Evolutionary conservation across 2,113 vertebrate species (phyloP).

Genomic region (Aldabrachelys gigantea): DNA sequence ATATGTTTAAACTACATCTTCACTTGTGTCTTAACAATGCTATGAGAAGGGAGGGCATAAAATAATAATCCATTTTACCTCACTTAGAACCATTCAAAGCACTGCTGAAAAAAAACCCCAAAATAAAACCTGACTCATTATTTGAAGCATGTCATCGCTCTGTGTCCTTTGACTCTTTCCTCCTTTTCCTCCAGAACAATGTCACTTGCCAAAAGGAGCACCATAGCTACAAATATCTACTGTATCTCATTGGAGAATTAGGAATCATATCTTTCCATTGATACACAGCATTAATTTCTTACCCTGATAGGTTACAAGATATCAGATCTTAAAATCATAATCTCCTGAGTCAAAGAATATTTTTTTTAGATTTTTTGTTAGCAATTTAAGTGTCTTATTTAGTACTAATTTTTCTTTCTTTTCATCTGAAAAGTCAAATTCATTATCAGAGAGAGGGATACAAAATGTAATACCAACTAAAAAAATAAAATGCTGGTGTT

Average conservation of each 20-base stretch:
- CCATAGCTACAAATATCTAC: not conserved
- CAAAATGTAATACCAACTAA: not conserved
- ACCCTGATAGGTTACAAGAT: not conserved
- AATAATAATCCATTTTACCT: not conserved
- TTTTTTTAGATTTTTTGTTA: not conserved
- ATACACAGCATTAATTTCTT: not conserved
- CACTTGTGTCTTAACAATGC: not conserved
- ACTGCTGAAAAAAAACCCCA: no score
- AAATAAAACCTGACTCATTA: not conserved
- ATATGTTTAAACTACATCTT: not conserved
- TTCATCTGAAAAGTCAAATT: not conserved
- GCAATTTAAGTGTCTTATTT: not conserved
- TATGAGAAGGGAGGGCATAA: not conserved
- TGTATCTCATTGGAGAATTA: not conserved
- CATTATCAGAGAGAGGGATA: not conserved
- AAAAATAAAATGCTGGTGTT: not conserved
- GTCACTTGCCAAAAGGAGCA: not conserved
- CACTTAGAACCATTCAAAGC: not conserved
- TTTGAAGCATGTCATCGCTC: not conserved
- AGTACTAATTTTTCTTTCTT: not conserved
- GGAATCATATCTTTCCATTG: not conserved
- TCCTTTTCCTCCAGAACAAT: not conserved
- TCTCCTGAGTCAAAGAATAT: not conserved
- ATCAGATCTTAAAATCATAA: not conserved
- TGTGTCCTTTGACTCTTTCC: not conserved